Evolutionary conservation across 2,113 vertebrate genomes (phyloP).

Genomic region (Rhinogobius similis): DNA sequence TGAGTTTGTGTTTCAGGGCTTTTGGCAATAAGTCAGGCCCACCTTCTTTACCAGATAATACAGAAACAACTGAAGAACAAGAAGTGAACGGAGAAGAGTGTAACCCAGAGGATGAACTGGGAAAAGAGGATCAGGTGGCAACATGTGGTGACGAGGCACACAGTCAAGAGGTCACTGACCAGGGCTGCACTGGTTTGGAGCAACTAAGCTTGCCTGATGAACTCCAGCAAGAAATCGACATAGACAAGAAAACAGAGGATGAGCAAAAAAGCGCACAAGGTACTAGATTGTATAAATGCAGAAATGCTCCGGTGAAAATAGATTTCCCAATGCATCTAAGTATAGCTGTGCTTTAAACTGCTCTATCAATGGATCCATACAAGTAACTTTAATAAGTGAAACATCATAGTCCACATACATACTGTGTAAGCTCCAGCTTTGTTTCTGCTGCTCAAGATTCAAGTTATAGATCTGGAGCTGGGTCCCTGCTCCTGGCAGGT

Average conservation of each 20-base stretch:
- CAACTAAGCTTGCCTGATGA: conserved; percentile 59
- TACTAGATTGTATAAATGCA: conserved; percentile 41
- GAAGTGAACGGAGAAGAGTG: conserved; percentile 36
- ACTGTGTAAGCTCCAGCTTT: neutral
- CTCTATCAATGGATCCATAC: neutral
- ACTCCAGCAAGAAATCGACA: conserved; percentile 1
- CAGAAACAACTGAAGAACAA: conserved; percentile 42
- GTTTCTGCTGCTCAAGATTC: neutral
- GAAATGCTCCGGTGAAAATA: neutral
- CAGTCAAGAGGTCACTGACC: conserved; percentile 14
- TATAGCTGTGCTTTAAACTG: neutral
- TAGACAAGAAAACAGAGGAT: conserved; percentile 35
- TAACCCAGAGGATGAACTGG: conserved; percentile 26
- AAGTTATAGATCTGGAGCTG: neutral
- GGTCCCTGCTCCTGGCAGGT: neutral
- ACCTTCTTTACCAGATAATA: conserved; percentile 78
- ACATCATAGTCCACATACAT: neutral
- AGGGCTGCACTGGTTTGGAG: conserved; percentile 48
- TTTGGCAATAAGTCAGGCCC: conserved; percentile 90
- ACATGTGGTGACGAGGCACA: conserved; percentile 42
- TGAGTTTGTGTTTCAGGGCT: conserved; percentile 73
- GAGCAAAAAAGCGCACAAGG: conserved; percentile 84
- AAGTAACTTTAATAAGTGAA: neutral
- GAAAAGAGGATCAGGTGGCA: conserved; percentile 34
- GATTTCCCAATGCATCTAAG: too few relatives aligned